These are phyloP conservation scores for Chymomyza amoena DNA, from an alignment of 2,888 invertebrate genomes.

Conservation along the genomic window DNA sequence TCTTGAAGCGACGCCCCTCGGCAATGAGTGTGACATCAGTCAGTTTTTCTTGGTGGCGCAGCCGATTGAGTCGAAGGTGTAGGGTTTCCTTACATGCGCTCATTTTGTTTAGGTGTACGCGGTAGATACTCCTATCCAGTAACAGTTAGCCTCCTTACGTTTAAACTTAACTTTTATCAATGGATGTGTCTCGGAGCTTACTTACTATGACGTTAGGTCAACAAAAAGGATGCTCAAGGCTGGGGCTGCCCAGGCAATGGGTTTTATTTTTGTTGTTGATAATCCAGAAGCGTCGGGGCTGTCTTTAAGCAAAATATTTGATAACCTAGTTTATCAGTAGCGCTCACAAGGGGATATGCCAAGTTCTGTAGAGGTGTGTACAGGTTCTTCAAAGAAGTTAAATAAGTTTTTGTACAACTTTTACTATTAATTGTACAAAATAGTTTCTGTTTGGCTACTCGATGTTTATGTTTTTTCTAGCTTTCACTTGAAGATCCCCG, in stretches of 20 bases:
- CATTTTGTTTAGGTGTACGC: background rate
- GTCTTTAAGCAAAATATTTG: background rate
- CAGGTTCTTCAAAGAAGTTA: too few relatives aligned
- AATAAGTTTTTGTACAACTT: background rate
- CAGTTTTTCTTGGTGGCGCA: slow-evolving; percentile 82
- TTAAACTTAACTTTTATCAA: background rate
- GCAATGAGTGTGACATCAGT: slow-evolving; percentile 85
- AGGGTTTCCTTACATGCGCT: slow-evolving; percentile 40
- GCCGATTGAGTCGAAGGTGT: slow-evolving; percentile 81
- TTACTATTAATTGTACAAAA: background rate
- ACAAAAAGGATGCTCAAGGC: slow-evolving; percentile 19
- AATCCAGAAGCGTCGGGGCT: background rate
- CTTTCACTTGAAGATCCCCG: background rate
- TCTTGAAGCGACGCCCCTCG: slow-evolving; percentile 83
- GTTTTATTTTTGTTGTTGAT: background rate
- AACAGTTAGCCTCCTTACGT: background rate
- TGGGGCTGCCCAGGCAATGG: slow-evolving; percentile 24
- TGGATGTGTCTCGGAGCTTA: slow-evolving; percentile 1
- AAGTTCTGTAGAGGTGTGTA: too few relatives aligned
- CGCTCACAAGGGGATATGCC: too few relatives aligned
- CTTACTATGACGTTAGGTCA: background rate
- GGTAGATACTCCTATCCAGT: background rate
- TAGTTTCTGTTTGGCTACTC: too few relatives aligned
- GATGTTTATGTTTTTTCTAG: too few relatives aligned
- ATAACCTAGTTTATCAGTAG: too few relatives aligned